Evolutionary conservation across 2,113 vertebrate species (phyloP).

Genomic region (Bufo bufo): DNA sequence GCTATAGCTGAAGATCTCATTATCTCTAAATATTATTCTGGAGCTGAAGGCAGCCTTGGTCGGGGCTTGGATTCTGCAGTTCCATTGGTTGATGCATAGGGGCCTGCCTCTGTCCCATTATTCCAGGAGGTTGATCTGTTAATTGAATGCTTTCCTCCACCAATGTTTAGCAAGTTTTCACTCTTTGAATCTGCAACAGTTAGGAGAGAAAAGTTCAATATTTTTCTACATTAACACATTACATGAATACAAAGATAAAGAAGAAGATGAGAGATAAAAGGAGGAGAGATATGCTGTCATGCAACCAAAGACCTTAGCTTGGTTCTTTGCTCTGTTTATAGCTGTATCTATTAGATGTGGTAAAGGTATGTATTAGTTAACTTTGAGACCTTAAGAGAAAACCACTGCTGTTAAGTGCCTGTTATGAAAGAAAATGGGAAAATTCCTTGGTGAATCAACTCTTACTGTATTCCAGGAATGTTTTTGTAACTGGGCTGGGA

Average conservation of each 20-base stretch:
- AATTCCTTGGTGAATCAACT: conserved; percentile 8
- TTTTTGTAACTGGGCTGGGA: conserved; percentile 23
- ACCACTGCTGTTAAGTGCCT: background rate
- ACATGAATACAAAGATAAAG: background rate
- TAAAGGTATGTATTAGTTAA: background rate
- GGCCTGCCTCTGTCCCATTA: conserved; percentile 35
- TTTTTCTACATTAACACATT: background rate
- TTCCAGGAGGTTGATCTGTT: conserved; percentile 55
- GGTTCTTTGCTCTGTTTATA: background rate
- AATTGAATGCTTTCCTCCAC: conserved; percentile 45
- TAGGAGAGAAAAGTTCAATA: background rate
- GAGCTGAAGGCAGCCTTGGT: conserved; percentile 49
- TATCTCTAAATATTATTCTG: conserved; percentile 27
- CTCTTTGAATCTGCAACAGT: conserved; percentile 39
- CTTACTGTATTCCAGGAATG: conserved; percentile 44
- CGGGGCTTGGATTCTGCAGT: conserved; percentile 45
- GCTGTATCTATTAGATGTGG: background rate
- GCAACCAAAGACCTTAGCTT: background rate
- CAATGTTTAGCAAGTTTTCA: conserved; percentile 39
- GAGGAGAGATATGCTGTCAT: background rate
- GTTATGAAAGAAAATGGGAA: background rate
- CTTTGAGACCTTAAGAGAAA: background rate
- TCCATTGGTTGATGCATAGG: conserved; percentile 43
- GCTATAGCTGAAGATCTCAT: background rate
- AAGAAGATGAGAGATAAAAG: background rate